Conservation (phyloP, 2,113 vertebrate genomes). For the Phoxinus phoxinus region DNA sequence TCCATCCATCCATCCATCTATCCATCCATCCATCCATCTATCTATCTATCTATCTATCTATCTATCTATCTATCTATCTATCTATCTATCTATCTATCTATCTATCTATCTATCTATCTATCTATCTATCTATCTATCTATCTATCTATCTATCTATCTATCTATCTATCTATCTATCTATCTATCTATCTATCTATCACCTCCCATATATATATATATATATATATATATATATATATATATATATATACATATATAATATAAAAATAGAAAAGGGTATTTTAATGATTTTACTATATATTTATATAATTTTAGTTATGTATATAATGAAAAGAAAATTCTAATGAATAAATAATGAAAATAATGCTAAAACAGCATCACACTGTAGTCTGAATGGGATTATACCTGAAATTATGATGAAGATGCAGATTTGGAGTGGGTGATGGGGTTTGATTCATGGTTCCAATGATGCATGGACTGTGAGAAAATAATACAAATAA, state of each 20-base stretch:
- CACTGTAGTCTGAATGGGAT: slow-evolving; percentile 11
- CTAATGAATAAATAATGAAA: not conserved
- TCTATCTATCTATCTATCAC: not conserved
- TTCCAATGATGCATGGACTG: slow-evolving; percentile 97
- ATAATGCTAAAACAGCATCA: not conserved
- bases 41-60: too few relatives aligned
- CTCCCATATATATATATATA: not conserved
- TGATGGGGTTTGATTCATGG: slow-evolving; percentile 97
- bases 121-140: too few relatives aligned
- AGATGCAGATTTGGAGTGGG: slow-evolving; percentile 95
- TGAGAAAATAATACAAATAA: not conserved
- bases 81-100: too few relatives aligned
- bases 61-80: too few relatives aligned
- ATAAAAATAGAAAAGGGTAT: too few relatives aligned
- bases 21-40: too few relatives aligned
- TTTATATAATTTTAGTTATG: not conserved
- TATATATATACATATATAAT: not conserved
- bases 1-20: too few relatives aligned
- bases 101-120: too few relatives aligned
- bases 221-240: not conserved
- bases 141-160: too few relatives aligned
- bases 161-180: not conserved
- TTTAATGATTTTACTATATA: not conserved
- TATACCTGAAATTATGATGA: slow-evolving; percentile 97
- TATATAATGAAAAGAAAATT: not conserved